These are phyloP conservation scores for Tuta absoluta DNA, from an alignment of 2,888 invertebrate genomes.

Conservation along the genomic window DNA sequence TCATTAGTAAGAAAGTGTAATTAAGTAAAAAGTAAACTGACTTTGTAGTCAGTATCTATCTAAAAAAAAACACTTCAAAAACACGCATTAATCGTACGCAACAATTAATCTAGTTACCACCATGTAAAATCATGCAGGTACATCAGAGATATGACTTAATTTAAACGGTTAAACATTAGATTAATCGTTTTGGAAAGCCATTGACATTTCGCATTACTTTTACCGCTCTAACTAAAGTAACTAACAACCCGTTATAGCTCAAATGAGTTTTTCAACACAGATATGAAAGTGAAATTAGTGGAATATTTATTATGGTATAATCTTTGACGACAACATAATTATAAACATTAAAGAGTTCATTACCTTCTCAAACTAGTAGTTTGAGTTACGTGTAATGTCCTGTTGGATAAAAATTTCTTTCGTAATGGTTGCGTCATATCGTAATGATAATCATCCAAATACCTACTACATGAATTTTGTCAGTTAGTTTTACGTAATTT, in stretches of 20 bases:
- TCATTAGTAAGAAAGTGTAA: neutral
- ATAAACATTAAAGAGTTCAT: conserved; percentile 22
- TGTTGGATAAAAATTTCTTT: conserved; percentile 22
- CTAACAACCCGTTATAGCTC: neutral
- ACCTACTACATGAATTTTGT: neutral
- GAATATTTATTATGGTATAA: conserved; percentile 16
- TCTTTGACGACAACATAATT: conserved; percentile 20
- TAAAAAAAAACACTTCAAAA: too few relatives aligned
- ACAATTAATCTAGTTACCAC: neutral
- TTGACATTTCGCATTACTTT: conserved; percentile 25
- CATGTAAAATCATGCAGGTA: neutral
- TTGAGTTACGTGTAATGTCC: conserved; percentile 22
- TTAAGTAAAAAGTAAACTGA: neutral
- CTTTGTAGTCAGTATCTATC: neutral
- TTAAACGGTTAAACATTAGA: conserved; percentile 16
- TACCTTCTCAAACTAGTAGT: conserved; percentile 8
- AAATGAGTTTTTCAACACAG: conserved; percentile 24
- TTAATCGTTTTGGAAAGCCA: conserved; percentile 27
- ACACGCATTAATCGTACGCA: neutral
- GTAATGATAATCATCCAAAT: conserved; percentile 24
- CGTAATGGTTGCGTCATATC: conserved; percentile 28
- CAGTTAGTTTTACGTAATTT: neutral
- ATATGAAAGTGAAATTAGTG: conserved; percentile 24
- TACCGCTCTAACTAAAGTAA: conserved; percentile 18
- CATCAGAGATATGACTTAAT: conserved; percentile 10